A percentile compares a stretch with the other conserved stretches of the same genome.
These are phyloP conservation scores for Brachionus rotundiformis DNA, from an alignment of 1,140 invertebrate genomes.

Conservation along the genomic window DNA sequence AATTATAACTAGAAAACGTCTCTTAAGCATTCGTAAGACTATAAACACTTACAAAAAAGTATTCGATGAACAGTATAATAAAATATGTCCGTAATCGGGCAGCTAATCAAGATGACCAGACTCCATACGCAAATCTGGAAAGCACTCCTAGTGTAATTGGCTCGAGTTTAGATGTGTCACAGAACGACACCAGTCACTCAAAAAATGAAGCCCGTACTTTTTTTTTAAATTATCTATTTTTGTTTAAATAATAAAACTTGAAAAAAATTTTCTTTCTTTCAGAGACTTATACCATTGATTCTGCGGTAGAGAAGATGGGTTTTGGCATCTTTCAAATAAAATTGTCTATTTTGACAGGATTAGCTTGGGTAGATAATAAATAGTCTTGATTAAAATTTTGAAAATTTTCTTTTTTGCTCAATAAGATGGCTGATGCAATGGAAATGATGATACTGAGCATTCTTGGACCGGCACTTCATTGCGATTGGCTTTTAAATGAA, in stretches of 20 bases:
- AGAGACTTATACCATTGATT: slow-evolving; percentile 91
- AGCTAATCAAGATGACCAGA: background rate
- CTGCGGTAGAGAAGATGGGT: slow-evolving; percentile 89
- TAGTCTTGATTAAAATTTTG: too few species aligned
- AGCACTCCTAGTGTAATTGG: background rate
- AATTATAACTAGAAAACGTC: background rate
- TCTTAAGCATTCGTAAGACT: background rate
- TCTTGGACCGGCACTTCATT: slow-evolving; percentile 84
- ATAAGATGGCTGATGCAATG: slow-evolving; percentile 98
- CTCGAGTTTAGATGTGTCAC: slow-evolving; percentile 1
- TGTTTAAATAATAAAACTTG: too few species aligned
- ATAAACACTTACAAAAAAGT: background rate
- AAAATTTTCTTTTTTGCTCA: slow-evolving; percentile 60
- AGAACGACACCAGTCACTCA: background rate
- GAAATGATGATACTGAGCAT: slow-evolving; percentile 96
- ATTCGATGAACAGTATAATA: slow-evolving; percentile 10
- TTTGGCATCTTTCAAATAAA: slow-evolving; percentile 95
- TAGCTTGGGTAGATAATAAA: slow-evolving; percentile 65
- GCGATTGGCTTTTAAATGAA: slow-evolving; percentile 85
- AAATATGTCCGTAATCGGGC: slow-evolving; percentile 22
- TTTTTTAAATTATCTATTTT: too few species aligned
- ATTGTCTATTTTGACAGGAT: slow-evolving; percentile 65
- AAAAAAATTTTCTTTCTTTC: slow-evolving; percentile 40
- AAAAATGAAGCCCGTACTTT: background rate
- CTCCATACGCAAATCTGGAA: background rate